Conservation (phyloP, 2,888 invertebrate species). For the Eilema caniola region DNA sequence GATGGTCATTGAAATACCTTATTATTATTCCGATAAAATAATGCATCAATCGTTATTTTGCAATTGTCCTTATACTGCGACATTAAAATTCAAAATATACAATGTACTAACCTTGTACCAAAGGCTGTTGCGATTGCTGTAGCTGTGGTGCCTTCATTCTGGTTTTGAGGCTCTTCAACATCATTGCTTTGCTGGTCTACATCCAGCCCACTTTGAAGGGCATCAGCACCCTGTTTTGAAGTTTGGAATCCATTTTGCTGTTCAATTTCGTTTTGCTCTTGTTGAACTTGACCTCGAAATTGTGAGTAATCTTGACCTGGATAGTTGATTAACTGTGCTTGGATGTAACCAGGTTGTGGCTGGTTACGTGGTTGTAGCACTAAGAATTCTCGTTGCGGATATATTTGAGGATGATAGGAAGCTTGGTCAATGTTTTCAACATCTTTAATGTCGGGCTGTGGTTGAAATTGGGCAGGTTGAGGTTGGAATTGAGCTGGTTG, state of each 20-base stretch:
- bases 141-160: conserved; percentile 63
- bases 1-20: background rate
- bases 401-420: conserved; percentile 41
- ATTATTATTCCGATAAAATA: conserved; percentile 14
- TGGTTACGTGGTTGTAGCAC: conserved; percentile 35
- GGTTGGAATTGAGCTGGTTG: conserved; percentile 39
- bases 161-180: conserved; percentile 65
- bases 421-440: conserved; percentile 42
- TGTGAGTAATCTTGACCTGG: conserved; percentile 53
- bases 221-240: conserved; percentile 57
- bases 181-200: conserved; percentile 76
- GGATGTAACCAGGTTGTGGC: conserved; percentile 45
- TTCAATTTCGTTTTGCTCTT: conserved; percentile 45
- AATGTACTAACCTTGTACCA: conserved; percentile 73
- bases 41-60: conserved; percentile 31
- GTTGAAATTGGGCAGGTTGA: conserved; percentile 32
- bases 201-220: conserved; percentile 76
- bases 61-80: conserved; percentile 22
- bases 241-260: conserved; percentile 46
- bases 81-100: conserved; percentile 55
- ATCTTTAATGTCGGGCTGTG: conserved; percentile 39
- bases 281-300: conserved; percentile 31
- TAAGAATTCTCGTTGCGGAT: conserved; percentile 45
- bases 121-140: conserved; percentile 81
- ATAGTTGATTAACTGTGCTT: conserved; percentile 54